Evolutionary conservation across 2,888 invertebrate genomes (phyloP), one percentile per base, ranked within the genome.

Genomic region (Nyleta sp.): DNA sequence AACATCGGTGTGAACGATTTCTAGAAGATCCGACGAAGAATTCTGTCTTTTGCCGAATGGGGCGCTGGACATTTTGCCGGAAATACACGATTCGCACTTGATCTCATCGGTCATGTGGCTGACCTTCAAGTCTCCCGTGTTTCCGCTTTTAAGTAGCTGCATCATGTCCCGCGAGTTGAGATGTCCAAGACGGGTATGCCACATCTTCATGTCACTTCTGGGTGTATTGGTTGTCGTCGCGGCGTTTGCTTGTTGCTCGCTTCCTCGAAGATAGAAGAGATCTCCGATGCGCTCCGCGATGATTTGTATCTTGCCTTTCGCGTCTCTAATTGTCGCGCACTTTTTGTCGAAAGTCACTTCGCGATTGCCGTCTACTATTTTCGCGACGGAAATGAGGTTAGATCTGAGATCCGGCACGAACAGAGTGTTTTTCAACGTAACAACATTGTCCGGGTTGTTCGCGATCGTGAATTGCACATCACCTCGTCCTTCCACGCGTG

Each of bases 321-420:
- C 20, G 15, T 78, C 59, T 35, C 35, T 48, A 10, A 78, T 67
- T 13, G 44, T 20, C 11, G 73, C 73, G 46, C 33, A 28, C 13
- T 38, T 15, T 40, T 78, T 53, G 0, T 46, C 13, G 17, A 80
- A 78, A 0, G 53, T 72, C 3, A 78, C 70, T 10, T 46, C 64
- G 18, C 53, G 8, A 5, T 50, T 71, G 35, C 31, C 48, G 38
- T 78, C 71, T 2, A 73, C 68, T 20, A 80, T 74, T 68, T 78
- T 80, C 7, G 74, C 65, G 33, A 78, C 55, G 13, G 78, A 68
- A 11, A 75, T 40, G 8, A 78, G 57, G 38, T 80, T 78, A 1
- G 70, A 72, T n/a, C 79, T 15, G 20, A 81, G 40, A 17, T 79
- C 73, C 17, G 38, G 53, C 8, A 82, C 81, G 22, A 52, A 79